These are phyloP conservation scores for Drosophila mojavensis DNA, from an alignment of 1,140 invertebrate species.

Conservation along the genomic window DNA sequence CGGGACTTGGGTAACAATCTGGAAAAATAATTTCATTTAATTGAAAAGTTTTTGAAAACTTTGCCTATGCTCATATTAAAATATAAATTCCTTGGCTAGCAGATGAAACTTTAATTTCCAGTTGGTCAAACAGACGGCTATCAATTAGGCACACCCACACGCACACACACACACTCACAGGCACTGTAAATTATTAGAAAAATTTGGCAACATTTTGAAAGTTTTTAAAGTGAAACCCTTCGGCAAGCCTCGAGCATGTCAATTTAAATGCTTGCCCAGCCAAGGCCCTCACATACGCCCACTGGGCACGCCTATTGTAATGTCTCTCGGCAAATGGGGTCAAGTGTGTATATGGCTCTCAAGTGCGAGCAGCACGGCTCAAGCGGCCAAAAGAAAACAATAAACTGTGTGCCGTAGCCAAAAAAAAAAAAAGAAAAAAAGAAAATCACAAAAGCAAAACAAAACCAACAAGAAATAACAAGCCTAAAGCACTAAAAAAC, in stretches of 20 bases:
- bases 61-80: constrained; percentile 32
- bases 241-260: constrained; percentile 24
- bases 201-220: constrained; percentile 43
- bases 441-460: neutral
- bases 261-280: constrained; percentile 48
- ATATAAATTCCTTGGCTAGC: constrained; percentile 34
- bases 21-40: constrained; percentile 38
- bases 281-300: neutral
- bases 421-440: constrained; percentile 41
- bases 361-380: constrained; percentile 52
- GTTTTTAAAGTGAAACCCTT: constrained; percentile 39
- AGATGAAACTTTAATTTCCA: constrained; percentile 65
- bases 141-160: constrained; percentile 57
- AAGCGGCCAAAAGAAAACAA: constrained; percentile 68
- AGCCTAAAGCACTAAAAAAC: constrained; percentile 22
- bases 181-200: constrained; percentile 21
- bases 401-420: constrained; percentile 63
- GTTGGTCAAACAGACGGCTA: constrained; percentile 64
- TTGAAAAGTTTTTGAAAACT: constrained; percentile 40
- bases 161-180: constrained; percentile 19
- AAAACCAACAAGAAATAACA: neutral
- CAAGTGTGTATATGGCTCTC: constrained; percentile 74
- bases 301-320: constrained; percentile 57
- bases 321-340: constrained; percentile 64
- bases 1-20: constrained; percentile 5